Conservation (phyloP, 1,140 invertebrate genomes). For the Melipona quadrifasciata region DNA sequence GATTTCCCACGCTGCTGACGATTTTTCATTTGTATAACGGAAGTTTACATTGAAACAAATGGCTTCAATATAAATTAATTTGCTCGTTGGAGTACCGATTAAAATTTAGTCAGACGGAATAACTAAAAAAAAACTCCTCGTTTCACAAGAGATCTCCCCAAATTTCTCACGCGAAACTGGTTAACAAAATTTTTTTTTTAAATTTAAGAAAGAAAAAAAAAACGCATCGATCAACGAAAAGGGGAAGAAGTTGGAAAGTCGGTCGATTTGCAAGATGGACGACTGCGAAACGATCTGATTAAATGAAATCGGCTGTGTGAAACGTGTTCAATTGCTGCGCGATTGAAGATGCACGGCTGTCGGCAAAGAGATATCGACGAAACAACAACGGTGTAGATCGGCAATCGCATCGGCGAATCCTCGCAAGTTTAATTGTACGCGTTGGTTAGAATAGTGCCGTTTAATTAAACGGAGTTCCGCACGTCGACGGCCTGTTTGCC, state of each 20-base stretch:
- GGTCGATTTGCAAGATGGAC: background rate
- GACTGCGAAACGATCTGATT: background rate
- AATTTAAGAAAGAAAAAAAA: no score
- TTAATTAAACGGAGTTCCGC: background rate
- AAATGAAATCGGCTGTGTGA: background rate
- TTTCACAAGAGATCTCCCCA: no score
- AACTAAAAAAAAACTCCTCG: no score
- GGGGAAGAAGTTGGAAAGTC: no score
- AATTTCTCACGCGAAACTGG: no score
- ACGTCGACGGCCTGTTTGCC: background rate
- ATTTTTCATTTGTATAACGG: no score
- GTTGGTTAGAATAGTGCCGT: background rate
- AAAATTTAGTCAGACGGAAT: no score
- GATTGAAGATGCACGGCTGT: background rate
- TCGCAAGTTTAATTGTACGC: background rate
- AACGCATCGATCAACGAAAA: background rate
- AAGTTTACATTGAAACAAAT: no score
- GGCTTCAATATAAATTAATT: no score
- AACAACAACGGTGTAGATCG: background rate
- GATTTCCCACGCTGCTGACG: no score
- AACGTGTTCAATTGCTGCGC: background rate
- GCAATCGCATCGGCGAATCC: background rate
- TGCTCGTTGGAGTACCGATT: no score
- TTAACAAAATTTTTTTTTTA: no score
- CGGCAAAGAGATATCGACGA: background rate